Conservation (phyloP, 1,140 invertebrate genomes). For the Drosophila insularis region DNA sequence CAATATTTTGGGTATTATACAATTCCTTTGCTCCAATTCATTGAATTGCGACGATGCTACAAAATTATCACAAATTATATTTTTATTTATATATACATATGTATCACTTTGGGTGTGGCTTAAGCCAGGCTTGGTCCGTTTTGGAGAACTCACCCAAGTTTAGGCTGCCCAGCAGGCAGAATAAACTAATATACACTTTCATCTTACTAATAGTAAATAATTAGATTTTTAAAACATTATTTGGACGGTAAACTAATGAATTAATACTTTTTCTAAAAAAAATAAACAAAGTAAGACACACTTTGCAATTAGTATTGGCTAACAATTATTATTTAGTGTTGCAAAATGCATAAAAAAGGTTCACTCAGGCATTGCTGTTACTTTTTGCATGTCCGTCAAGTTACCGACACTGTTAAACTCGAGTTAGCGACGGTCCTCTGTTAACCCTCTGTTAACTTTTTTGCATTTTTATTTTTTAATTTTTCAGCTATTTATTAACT, state of each 20-base stretch:
- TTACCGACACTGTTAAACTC: too few relatives aligned
- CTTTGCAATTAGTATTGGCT: conserved; percentile 25
- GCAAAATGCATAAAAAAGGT: not conserved
- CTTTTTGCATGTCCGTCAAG: too few relatives aligned
- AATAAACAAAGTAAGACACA: conserved; percentile 55
- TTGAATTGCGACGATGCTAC: conserved; percentile 7
- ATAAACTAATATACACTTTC: conserved; percentile 34
- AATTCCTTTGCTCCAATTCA: conserved; percentile 70
- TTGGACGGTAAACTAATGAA: conserved; percentile 2
- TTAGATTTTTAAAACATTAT: conserved; percentile 39
- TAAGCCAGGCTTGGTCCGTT: not conserved
- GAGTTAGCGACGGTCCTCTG: too few relatives aligned
- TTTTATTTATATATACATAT: conserved; percentile 22
- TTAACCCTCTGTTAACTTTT: too few relatives aligned
- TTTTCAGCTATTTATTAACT: too few relatives aligned
- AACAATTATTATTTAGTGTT: conserved; percentile 4
- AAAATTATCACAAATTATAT: conserved; percentile 11
- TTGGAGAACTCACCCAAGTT: conserved; percentile 43
- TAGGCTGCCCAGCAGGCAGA: conserved; percentile 41
- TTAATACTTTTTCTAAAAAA: conserved; percentile 25
- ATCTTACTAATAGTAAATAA: conserved; percentile 30
- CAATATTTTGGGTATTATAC: conserved; percentile 89
- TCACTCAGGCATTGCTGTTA: too few relatives aligned
- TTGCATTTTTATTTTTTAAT: too few relatives aligned
- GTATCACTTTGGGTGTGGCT: conserved; percentile 75